phyloP scores from a whole-genome alignment of 2,113 vertebrate genomes.

The Phylloscopus trochilus region DNA sequence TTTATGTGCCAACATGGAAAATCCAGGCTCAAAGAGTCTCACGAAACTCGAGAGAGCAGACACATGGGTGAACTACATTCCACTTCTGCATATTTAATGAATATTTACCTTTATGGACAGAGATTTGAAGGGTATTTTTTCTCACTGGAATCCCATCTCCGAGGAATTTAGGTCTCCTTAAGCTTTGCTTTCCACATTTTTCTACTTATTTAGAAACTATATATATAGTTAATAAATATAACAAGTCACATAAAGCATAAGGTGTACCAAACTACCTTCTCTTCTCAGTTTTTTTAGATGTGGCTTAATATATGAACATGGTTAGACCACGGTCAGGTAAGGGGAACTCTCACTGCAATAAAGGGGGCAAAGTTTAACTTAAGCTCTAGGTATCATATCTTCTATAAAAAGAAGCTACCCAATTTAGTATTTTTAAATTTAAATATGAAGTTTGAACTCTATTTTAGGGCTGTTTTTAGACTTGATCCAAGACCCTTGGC shows the following conservation, averaged over 20 bases:
- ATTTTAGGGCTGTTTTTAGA: conserved; percentile 13
- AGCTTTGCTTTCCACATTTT: conserved; percentile 32
- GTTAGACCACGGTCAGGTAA: conserved; percentile 3
- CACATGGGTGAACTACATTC: neutral
- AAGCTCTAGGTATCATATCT: neutral
- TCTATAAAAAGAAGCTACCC: conserved; percentile 37
- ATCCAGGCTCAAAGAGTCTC: neutral
- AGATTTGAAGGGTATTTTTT: neutral
- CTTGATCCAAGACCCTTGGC: neutral
- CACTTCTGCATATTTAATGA: neutral
- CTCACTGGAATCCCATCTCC: neutral
- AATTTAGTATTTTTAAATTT: conserved; percentile 25
- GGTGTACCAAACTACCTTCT: neutral
- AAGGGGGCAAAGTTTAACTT: conserved; percentile 25
- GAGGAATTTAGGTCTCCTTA: conserved; percentile 7
- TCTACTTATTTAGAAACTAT: conserved; percentile 14
- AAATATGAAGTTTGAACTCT: neutral
- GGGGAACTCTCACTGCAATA: neutral
- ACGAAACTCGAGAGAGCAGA: neutral
- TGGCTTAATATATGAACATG: conserved; percentile 14
- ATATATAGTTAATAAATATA: conserved; percentile 43
- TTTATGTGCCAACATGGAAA: neutral
- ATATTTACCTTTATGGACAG: neutral
- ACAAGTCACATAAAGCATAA: neutral
- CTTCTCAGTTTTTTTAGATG: conserved; percentile 37